Percentiles rank a stretch among this genome's conserved stretches.
phyloP scores from a whole-genome alignment of 2,888 invertebrate species.

The Himalopsyche tibetana region DNA sequence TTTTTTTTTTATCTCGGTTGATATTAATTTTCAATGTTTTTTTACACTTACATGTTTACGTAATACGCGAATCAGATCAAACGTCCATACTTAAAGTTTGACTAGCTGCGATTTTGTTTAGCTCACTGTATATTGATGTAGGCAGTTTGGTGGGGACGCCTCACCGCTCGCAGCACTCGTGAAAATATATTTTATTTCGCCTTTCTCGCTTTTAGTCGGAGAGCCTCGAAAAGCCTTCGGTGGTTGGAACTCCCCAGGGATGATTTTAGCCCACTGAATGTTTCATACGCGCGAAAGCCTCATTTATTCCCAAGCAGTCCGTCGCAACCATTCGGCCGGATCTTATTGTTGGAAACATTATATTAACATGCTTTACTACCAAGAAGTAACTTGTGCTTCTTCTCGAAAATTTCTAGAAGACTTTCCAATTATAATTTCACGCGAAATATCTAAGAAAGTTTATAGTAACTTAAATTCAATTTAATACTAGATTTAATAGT shows the following conservation, averaged over 20 bases:
- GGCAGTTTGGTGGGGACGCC: not conserved
- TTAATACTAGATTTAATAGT: no score
- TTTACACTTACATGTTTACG: no score
- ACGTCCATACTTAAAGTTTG: no score
- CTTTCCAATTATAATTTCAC: no score
- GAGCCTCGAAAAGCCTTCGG: conserved; percentile 31
- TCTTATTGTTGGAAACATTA: not conserved
- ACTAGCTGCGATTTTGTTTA: no score
- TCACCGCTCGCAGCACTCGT: not conserved
- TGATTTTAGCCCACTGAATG: conserved; percentile 29
- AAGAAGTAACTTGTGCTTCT: not conserved
- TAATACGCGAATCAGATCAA: no score
- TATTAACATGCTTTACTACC: not conserved
- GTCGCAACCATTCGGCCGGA: not conserved
- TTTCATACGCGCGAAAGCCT: conserved; percentile 36
- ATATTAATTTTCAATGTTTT: no score
- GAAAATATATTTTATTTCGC: conserved; percentile 36
- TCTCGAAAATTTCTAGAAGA: no score
- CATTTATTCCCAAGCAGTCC: conserved; percentile 28
- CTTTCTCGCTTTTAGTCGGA: conserved; percentile 25
- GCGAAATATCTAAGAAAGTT: no score
- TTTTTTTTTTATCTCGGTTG: no score
- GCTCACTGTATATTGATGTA: not conserved
- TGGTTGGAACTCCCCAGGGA: conserved; percentile 4
- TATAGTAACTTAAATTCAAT: no score